phyloP scores from a whole-genome alignment of 2,797 vertebrate genomes.

The Syngnathus rostellatus region DNA sequence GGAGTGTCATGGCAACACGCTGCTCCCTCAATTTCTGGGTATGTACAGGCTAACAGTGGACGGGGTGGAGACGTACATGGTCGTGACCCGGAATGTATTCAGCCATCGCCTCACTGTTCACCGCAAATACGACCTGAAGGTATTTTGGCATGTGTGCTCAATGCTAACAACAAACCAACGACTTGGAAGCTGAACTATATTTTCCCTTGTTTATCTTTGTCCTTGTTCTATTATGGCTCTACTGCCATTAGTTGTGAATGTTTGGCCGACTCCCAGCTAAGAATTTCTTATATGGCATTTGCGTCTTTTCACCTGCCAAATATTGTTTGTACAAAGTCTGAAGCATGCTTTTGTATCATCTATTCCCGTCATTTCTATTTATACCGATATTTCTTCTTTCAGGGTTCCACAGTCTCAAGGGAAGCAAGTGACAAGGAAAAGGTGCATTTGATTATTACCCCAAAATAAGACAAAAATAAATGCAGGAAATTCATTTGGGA shows the following conservation, averaged over 20 bases:
- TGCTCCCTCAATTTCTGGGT: conserved; percentile 90
- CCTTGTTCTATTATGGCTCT: not conserved
- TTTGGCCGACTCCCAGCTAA: not conserved
- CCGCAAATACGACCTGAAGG: conserved; percentile 93
- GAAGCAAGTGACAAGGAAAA: conserved; percentile 96
- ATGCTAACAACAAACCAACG: too few species aligned
- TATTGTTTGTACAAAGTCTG: conserved; percentile 17
- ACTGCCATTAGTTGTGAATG: not conserved
- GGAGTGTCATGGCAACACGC: conserved; percentile 90
- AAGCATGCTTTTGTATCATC: not conserved
- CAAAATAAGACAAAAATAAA: conserved; percentile 42
- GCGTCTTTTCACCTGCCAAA: conserved; percentile 18
- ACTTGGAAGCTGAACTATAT: too few species aligned
- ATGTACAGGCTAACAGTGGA: conserved; percentile 93
- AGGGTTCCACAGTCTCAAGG: conserved; percentile 91
- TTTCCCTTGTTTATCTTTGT: too few species aligned
- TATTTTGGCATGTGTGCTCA: conserved; percentile 23
- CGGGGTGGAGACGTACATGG: conserved; percentile 92
- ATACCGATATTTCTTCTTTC: conserved; percentile 24
- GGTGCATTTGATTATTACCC: conserved; percentile 59
- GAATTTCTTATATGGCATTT: not conserved
- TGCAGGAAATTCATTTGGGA: conserved; percentile 15
- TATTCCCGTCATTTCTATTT: conserved; percentile 26
- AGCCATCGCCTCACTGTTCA: conserved; percentile 87
- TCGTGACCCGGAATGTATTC: conserved; percentile 90